These are phyloP conservation scores for Sebastes itinus DNA, from an alignment of 2,797 vertebrate genomes.

Conservation along the genomic window DNA sequence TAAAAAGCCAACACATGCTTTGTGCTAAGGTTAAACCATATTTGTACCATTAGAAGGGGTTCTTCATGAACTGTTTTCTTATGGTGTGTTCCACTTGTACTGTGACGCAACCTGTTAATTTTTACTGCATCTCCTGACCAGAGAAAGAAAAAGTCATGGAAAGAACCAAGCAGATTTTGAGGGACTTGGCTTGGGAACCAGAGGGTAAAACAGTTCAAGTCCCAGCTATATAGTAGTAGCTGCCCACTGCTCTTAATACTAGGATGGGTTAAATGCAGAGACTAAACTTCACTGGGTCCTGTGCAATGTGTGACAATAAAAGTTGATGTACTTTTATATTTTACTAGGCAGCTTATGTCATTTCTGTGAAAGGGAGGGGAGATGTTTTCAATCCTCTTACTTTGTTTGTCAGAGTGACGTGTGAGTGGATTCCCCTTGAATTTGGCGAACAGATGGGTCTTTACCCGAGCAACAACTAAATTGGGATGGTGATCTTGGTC, in stretches of 20 bases:
- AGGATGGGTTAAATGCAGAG: too few relatives aligned
- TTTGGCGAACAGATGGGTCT: constrained; percentile 8
- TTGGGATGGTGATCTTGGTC: neutral
- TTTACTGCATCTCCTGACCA: too few relatives aligned
- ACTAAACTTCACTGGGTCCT: too few relatives aligned
- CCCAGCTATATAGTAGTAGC: too few relatives aligned
- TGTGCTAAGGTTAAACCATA: neutral
- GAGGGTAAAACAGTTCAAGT: too few relatives aligned
- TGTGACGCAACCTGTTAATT: neutral
- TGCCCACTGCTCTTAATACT: too few relatives aligned
- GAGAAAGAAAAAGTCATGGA: too few relatives aligned
- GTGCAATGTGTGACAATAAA: too few relatives aligned
- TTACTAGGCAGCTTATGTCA: neutral
- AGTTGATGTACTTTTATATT: neutral
- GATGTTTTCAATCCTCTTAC: neutral
- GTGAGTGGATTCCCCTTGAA: neutral
- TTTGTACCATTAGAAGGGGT: neutral
- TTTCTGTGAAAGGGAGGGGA: neutral
- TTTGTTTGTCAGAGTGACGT: neutral
- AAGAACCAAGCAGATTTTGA: too few relatives aligned
- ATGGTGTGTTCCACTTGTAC: neutral
- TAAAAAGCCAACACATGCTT: neutral
- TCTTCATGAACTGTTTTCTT: constrained; percentile 2
- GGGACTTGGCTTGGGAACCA: too few relatives aligned
- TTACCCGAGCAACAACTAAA: neutral